Percentiles rank a stretch among this genome's conserved stretches.
Evolutionary conservation across 37 sponge, comb jelly and placozoan species (phyloP).

Genomic region (Geodia barretti): DNA sequence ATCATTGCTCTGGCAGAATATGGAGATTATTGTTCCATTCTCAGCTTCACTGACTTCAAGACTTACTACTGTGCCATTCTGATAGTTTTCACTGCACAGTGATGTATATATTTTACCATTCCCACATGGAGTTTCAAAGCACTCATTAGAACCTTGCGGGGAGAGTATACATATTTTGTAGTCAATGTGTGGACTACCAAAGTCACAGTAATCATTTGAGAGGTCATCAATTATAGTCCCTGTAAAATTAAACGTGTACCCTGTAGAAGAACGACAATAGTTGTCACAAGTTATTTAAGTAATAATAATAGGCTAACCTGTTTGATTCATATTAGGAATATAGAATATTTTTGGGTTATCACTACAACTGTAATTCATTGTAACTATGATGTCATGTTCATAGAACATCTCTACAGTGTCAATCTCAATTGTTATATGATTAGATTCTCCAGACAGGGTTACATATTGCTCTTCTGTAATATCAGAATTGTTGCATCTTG

Average conservation of each 20-base stretch:
- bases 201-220: neutral
- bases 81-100: neutral
- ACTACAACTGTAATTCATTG: too few relatives aligned
- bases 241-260: too few relatives aligned
- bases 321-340: neutral
- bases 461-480: too few relatives aligned
- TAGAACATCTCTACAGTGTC: too few relatives aligned
- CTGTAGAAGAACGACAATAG: too few relatives aligned
- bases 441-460: too few relatives aligned
- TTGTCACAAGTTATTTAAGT: too few relatives aligned
- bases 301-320: neutral
- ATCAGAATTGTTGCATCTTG: too few relatives aligned
- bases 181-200: too few relatives aligned
- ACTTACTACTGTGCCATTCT: neutral
- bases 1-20: neutral
- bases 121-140: neutral
- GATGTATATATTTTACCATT: too few relatives aligned
- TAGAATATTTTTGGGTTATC: neutral
- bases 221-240: neutral
- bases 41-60: neutral
- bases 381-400: too few relatives aligned
- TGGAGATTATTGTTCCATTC: neutral
- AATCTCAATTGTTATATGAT: too few relatives aligned
- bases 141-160: neutral
- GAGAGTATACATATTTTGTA: neutral